Evolutionary conservation across 2,797 vertebrate genomes (phyloP), one percentile per base, ranked within the genome.

Genomic region (Aphelocoma californica): DNA sequence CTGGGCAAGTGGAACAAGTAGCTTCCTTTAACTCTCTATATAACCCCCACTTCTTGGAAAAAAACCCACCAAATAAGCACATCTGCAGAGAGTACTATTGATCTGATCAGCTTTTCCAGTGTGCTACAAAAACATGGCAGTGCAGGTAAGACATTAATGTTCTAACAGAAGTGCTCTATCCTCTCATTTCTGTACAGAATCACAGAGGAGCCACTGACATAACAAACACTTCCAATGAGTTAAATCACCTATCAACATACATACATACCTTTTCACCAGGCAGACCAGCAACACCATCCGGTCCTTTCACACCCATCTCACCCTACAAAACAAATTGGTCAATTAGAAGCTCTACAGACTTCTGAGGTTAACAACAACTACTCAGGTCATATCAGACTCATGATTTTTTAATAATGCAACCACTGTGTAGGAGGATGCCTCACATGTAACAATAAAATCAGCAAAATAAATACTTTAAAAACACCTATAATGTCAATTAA

Each of bases 261-360:
- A 60, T 0, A 84, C 69, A 16, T 97, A 98, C 96, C 96, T 98
- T 98, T 92, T 95, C 95, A 0, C 97, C 97, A 77, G 95, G 95
- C 91, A 87, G 79, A 77, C 97, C 97, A 83, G 94, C 85, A 84
- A 29, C 77, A 36, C 97, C 97, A 9, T 91, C 83, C 12, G 93
- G 95, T 71, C 97, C 97, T 97, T 97, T 97, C 9, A 25, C 11
- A n/a, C 97, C 97, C 91, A 89, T 95, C 95, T 92, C 80, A 73
- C 97, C 95, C 97, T 97, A 83, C 74, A 96, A 96, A 95, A 92
- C 24, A 96, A 92, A 96, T 80, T 14, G 10, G 34, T 70, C 19
- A 53, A 29, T 96, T 45, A 96, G 65, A 90, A 90, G 36, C 54
- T 85, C 8, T 38, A 72, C 92, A 80, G 45, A 67, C 17, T 21